Evolutionary conservation across 2,888 invertebrate species (phyloP).

Genomic region (Smittia aterrima): DNA sequence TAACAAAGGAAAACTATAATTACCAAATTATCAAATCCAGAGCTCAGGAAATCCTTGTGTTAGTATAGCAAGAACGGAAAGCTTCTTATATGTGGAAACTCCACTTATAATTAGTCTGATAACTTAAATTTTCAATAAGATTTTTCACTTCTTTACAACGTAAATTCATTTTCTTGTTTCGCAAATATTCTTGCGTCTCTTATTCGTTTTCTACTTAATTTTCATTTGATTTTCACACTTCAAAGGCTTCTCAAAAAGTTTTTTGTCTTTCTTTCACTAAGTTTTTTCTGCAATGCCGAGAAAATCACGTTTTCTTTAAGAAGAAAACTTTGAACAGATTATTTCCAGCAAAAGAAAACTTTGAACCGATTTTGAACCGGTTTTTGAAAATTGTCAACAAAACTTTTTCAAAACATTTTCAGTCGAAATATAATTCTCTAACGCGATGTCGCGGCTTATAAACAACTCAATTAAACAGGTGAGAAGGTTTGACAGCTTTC

Average conservation of each 20-base stretch:
- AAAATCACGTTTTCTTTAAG: not conserved
- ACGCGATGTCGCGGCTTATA: conserved; percentile 1
- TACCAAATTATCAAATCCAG: no score
- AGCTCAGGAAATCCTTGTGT: not conserved
- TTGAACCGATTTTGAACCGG: conserved; percentile 1
- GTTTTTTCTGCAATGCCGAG: not conserved
- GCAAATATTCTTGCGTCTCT: not conserved
- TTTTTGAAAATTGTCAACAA: not conserved
- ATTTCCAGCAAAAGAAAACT: not conserved
- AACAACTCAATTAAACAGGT: conserved; percentile 22
- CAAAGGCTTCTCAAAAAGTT: not conserved
- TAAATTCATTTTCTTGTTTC: not conserved
- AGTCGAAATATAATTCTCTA: not conserved
- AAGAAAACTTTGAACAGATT: not conserved
- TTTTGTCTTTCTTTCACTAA: not conserved
- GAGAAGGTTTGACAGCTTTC: not conserved
- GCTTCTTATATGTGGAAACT: not conserved
- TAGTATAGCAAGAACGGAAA: no score
- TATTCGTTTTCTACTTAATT: not conserved
- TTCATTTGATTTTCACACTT: not conserved
- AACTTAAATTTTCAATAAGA: conserved; percentile 16
- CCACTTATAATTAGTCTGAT: conserved; percentile 8
- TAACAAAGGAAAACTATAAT: not conserved
- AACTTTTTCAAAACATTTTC: not conserved
- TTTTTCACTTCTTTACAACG: not conserved